A percentile compares a stretch with the other conserved stretches of the same genome.
Conservation (phyloP, 2,888 invertebrate genomes). For the Sarcophaga caerulescens region DNA sequence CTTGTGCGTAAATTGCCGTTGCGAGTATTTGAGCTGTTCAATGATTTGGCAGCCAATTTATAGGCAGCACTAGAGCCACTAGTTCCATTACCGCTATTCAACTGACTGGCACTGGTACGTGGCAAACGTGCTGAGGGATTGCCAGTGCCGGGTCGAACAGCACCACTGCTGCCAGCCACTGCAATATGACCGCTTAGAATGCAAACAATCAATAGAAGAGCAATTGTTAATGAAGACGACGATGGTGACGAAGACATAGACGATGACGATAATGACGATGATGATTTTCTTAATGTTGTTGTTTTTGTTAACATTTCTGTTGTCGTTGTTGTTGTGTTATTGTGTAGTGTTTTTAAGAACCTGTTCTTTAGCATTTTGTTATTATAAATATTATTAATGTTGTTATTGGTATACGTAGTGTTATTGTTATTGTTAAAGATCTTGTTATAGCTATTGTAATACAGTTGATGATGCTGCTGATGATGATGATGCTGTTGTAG, state of each 20-base stretch:
- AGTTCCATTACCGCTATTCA: conserved; percentile 77
- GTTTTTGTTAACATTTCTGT: conserved; percentile 56
- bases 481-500: conserved; percentile 18
- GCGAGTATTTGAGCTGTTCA: conserved; percentile 77
- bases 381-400: conserved; percentile 16
- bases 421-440: conserved; percentile 35
- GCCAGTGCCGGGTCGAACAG: conserved; percentile 78
- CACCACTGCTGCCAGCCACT: conserved; percentile 72
- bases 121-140: conserved; percentile 82
- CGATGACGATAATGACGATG: conserved; percentile 53
- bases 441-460: conserved; percentile 37
- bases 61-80: conserved; percentile 72
- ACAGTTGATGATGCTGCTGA: conserved; percentile 33
- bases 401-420: conserved; percentile 28
- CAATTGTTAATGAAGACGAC: conserved; percentile 67
- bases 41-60: conserved; percentile 78
- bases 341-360: conserved; percentile 58
- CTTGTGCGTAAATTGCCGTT: conserved; percentile 81
- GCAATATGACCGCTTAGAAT: conserved; percentile 69
- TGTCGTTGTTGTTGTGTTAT: conserved; percentile 52
- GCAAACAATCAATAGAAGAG: conserved; percentile 72
- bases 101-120: conserved; percentile 84
- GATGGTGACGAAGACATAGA: conserved; percentile 50
- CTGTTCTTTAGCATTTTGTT: conserved; percentile 61
- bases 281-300: conserved; percentile 39